Evolutionary conservation across 2,113 vertebrate genomes (phyloP), one percentile per base, ranked within the genome.

Genomic region (Todiramphus chloris): DNA sequence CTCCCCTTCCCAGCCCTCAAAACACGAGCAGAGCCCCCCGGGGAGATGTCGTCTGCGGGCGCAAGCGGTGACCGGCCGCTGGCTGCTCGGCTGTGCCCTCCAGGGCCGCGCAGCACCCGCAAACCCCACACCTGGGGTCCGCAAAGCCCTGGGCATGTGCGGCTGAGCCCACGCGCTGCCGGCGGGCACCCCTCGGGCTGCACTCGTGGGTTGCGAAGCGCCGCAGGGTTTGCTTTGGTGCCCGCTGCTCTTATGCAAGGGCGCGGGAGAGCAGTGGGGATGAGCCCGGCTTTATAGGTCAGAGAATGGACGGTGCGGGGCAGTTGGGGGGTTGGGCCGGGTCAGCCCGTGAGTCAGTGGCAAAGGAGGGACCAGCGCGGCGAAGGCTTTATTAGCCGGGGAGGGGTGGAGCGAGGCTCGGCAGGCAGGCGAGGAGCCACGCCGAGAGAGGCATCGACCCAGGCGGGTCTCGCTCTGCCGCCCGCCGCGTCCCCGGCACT

Each of bases 341-440:
- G 72, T 85, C 88, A 86, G 83, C 89, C 4, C 15, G 14, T 95
- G 96, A 97, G 89, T 94, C 93, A 97, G 94, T 95, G 79, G 64
- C 87, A 96, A 94, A 95, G 91, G 83, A 96, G 89, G 93, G 83
- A 92, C 94, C 46, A 23, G 92, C 75, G 16, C 60, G 44, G 85
- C 68, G 13, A 85, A 95, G 94, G 88, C 96, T 95, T 96, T 92
- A 97, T 97, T 97, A 97, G 80, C 72, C 4, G 88, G 0, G 1
- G 95, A 87, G 94, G 94, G 97, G 97, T 81, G 97, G 97, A 95
- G 94, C 96, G 13, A 92, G 83, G 84, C 83, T 80, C 80, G 27
- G 66, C 66, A 67, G 90, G 89, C 92, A 75, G 94, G 86, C 44
- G 41, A 92, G 87, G 72, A 82, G 95, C 76, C 76, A 41, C 68